These are phyloP conservation scores for Pseudotriccus pelzelni DNA, from an alignment of 2,797 vertebrate genomes.

Conservation along the genomic window DNA sequence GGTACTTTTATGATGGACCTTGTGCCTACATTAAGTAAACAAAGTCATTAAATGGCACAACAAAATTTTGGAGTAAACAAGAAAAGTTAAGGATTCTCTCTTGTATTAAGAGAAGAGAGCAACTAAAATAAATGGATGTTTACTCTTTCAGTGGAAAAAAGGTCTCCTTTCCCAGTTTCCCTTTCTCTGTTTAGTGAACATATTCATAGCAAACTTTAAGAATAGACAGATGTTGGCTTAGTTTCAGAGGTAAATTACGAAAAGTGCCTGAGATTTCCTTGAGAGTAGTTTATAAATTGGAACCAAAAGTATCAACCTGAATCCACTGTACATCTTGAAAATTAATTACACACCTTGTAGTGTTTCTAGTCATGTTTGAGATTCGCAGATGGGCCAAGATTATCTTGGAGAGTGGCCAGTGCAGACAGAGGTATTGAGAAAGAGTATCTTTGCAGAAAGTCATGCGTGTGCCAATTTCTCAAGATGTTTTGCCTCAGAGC, in stretches of 20 bases:
- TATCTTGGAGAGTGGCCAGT: neutral
- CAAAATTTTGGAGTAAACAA: neutral
- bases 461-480: neutral
- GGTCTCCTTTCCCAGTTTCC: neutral
- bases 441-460: neutral
- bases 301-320: conserved; percentile 36
- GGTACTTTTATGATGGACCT: neutral
- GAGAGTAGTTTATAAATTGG: conserved; percentile 42
- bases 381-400: neutral
- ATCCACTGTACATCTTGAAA: conserved; percentile 13
- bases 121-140: conserved; percentile 18
- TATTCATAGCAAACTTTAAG: conserved; percentile 50
- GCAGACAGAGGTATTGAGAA: neutral
- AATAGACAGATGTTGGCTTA: conserved; percentile 58
- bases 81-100: neutral
- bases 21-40: neutral
- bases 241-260: conserved; percentile 43
- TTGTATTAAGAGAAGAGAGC: neutral
- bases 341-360: conserved; percentile 54
- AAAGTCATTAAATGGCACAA: neutral
- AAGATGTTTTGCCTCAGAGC: conserved; percentile 49
- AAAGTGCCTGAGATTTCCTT: conserved; percentile 29
- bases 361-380: neutral
- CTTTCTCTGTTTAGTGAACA: conserved; percentile 40
- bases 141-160: neutral